Evolutionary conservation across 2,888 invertebrate species (phyloP).

Genomic region (Heteromurus nitidus): DNA sequence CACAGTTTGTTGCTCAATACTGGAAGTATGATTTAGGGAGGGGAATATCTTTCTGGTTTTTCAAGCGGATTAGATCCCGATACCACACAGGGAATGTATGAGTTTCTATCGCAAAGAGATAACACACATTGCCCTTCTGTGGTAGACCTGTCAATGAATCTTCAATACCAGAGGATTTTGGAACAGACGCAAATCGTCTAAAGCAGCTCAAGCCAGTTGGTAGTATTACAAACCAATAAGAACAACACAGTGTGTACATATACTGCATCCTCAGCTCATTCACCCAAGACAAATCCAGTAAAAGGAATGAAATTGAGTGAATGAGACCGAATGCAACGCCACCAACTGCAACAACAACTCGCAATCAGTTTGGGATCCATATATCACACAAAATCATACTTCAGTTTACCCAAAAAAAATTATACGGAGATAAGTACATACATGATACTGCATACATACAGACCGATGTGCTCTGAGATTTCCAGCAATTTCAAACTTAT

Average conservation of each 20-base stretch:
- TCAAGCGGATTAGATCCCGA: constrained; percentile 33
- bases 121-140: constrained; percentile 53
- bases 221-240: no score
- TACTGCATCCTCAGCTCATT: constrained; percentile 1
- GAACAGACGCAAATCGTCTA: no score
- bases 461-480: constrained; percentile 5
- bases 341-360: constrained; percentile 18
- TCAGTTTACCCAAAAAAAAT: constrained; percentile 5
- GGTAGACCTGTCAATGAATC: no score
- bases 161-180: no score
- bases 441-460: no score
- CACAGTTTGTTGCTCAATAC: no score
- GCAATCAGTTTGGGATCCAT: no score
- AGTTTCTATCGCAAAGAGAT: constrained; percentile 52
- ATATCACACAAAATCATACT: no score
- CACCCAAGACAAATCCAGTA: constrained; percentile 21
- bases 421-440: no score
- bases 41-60: background rate
- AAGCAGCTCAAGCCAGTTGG: no score
- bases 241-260: no score
- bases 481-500: constrained; percentile 3
- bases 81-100: constrained; percentile 46
- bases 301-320: constrained; percentile 50
- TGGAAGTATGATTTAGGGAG: no score
- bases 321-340: constrained; percentile 18